These are phyloP conservation scores for Cotesia vestalis DNA, from an alignment of 1,140 invertebrate species.

Conservation along the genomic window DNA sequence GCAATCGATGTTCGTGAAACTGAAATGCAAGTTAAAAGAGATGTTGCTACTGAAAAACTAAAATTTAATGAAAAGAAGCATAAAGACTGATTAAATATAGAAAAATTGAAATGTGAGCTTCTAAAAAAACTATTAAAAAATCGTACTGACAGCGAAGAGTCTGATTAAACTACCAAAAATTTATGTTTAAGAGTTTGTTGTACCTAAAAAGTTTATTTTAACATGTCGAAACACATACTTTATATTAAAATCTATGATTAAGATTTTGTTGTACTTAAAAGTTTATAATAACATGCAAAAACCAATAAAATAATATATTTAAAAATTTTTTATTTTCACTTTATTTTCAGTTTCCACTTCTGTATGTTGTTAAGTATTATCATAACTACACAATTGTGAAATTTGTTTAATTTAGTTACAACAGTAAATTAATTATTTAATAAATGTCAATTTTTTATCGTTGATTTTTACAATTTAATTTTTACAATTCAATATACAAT, in stretches of 20 bases:
- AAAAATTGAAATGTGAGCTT: not conserved
- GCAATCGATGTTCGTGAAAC: not conserved
- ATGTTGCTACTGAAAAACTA: constrained; percentile 1
- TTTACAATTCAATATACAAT: not conserved
- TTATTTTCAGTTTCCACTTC: not conserved
- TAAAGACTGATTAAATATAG: not conserved
- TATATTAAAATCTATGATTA: not conserved
- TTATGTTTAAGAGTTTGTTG: constrained; percentile 1
- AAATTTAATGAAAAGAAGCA: not conserved
- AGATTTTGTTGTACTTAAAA: constrained; percentile 1
- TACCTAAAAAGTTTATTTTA: constrained; percentile 8
- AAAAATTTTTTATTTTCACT: not conserved
- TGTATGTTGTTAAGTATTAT: not conserved
- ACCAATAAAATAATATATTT: constrained; percentile 6
- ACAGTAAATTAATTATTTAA: not conserved
- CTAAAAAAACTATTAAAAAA: constrained; percentile 6
- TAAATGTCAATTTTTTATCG: not conserved
- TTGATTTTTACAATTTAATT: constrained; percentile 1
- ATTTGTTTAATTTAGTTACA: not conserved
- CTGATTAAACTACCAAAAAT: not conserved
- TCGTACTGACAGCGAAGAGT: not conserved
- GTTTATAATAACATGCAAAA: not conserved
- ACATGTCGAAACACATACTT: not conserved
- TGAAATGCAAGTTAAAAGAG: not conserved
- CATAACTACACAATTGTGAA: not conserved